Evolutionary conservation across 2,113 vertebrate genomes (phyloP), one percentile per base, ranked within the genome.

Genomic region (Plotosus lineatus): DNA sequence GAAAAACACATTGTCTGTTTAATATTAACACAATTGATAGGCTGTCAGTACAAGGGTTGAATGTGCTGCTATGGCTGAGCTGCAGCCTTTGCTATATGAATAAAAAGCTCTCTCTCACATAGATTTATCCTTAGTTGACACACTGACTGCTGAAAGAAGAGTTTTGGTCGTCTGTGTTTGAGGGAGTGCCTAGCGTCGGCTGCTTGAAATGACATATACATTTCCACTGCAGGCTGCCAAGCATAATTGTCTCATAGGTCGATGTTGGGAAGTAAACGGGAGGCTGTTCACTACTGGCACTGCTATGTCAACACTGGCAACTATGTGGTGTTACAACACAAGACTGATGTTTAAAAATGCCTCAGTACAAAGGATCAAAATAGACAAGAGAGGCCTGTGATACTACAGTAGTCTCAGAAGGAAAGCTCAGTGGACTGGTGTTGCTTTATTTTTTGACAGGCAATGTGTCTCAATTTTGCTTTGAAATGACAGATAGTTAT

Each of bases 181-280:
- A 82, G 77, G 31, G 46, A 82, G 77, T 56, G 75, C 53, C 61
- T 68, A 48, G 73, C 74, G 42, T 77, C 66, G 42, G 71, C 60
- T 78, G 77, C 78, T 78, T 88, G 87, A 85, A 83, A 84, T 89
- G 77, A 85, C 60, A 82, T 82, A 86, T 89, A 92, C 86, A 89
- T 92, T 92, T 94, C 91, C 90, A 92, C 85, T 75, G 85, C 86
- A 81, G 86, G 84, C 90, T 91, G 90, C 90, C 90, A 89, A 89
- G 88, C 89, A 87, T 82, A 86, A 90, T 89, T 91, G 88, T 90
- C 88, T 89, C 90, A 91, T 86, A 77, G 85, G 82, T 84, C 83
- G 86, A 78, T 77, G 77, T 72, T 77, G 84, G 82, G 85, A 26
- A 48, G 63, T 55, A 68, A 79, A 83, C 71, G 79, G 69, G 78